Conservation (phyloP, 2,113 vertebrate species). For the Dermatemys mawii region DNA sequence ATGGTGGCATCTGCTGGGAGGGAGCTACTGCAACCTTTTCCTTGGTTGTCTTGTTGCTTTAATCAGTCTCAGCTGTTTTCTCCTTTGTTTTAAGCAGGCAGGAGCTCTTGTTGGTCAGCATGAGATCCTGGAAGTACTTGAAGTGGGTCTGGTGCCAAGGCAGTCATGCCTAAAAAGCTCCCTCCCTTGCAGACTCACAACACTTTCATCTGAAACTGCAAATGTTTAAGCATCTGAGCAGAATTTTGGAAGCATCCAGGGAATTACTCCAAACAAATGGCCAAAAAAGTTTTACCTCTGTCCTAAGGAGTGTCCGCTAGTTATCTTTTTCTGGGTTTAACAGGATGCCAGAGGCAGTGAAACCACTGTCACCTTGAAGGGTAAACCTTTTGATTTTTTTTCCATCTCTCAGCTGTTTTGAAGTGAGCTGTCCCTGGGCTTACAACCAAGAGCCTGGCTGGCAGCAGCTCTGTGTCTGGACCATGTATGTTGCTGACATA, state of each 20-base stretch:
- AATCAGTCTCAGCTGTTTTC: neutral
- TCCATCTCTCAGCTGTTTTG: neutral
- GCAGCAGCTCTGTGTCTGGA: neutral
- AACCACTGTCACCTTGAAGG: neutral
- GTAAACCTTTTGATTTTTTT: neutral
- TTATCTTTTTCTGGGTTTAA: neutral
- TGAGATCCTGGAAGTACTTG: slow-evolving; percentile 28
- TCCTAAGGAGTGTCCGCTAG: fast-evolving
- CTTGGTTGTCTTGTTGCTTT: slow-evolving; percentile 9
- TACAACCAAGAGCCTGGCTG: neutral
- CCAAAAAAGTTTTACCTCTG: neutral
- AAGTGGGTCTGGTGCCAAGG: slow-evolving; percentile 9
- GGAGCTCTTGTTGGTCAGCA: slow-evolving; percentile 12
- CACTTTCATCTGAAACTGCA: slow-evolving; percentile 39
- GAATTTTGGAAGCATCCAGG: neutral
- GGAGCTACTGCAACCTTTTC: neutral
- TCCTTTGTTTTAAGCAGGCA: neutral
- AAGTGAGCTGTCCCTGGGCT: neutral
- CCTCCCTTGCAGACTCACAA: slow-evolving; percentile 1
- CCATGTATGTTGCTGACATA: neutral
- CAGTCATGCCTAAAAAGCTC: neutral
- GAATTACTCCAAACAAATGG: fast-evolving
- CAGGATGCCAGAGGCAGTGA: neutral
- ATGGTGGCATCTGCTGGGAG: neutral
- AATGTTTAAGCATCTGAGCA: slow-evolving; percentile 32